Conservation (phyloP, 2,888 invertebrate species). For the Yponomeuta cagnagella region DNA sequence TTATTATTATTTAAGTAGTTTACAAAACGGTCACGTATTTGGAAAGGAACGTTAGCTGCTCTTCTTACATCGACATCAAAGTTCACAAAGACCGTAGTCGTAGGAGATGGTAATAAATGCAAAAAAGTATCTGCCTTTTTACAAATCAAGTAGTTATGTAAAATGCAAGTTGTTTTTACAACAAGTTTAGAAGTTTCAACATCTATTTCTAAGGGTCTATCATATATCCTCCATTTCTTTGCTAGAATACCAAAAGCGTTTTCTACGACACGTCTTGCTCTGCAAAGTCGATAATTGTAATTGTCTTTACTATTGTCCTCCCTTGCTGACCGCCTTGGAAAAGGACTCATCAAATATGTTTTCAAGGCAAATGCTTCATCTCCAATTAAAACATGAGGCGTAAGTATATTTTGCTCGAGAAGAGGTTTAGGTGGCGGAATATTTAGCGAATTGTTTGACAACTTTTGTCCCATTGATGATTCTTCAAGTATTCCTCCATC, state of each 20-base stretch:
- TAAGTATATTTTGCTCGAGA: conserved; percentile 13
- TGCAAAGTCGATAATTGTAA: too few relatives aligned
- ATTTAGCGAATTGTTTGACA: background rate
- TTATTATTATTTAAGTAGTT: too few relatives aligned
- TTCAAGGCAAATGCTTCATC: conserved; percentile 22
- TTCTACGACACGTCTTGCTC: background rate
- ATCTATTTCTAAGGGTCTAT: background rate
- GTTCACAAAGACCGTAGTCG: too few relatives aligned
- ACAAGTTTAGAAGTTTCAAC: background rate
- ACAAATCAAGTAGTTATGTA: background rate
- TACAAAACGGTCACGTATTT: too few relatives aligned
- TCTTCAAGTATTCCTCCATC: conserved; percentile 5
- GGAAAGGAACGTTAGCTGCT: too few relatives aligned
- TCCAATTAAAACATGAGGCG: conserved; percentile 22
- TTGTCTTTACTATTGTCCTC: background rate
- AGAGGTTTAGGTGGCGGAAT: conserved; percentile 17
- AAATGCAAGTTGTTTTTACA: background rate
- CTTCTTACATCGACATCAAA: too few relatives aligned
- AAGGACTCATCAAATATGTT: conserved; percentile 21
- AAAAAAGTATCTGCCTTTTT: background rate
- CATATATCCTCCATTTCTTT: background rate
- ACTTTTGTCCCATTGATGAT: background rate
- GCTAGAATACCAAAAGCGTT: background rate
- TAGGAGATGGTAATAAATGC: too few relatives aligned
- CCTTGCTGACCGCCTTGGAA: background rate